Percentiles rank a stretch among this genome's conserved stretches.
Evolutionary conservation across 2,113 vertebrate genomes (phyloP).

Genomic region (Mola mola): DNA sequence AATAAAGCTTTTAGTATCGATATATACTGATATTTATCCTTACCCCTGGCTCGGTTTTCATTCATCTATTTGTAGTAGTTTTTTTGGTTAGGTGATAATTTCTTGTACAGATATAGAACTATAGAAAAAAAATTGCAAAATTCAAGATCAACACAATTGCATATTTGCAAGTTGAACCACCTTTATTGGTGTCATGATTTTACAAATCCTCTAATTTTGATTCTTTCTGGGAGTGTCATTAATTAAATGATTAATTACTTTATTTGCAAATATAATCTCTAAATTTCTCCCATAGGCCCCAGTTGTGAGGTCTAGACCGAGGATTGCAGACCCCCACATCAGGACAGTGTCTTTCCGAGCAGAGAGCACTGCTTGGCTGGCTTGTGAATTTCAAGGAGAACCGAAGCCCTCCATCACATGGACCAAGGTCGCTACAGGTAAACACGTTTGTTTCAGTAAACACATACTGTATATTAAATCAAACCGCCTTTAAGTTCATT

Average conservation of each 20-base stretch:
- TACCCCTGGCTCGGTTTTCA: no score
- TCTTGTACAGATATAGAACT: neutral
- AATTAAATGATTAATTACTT: neutral
- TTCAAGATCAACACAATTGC: neutral
- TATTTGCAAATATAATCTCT: neutral
- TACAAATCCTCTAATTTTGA: no score
- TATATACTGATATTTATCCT: no score
- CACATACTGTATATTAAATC: neutral
- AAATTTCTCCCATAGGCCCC: slow-evolving; percentile 54
- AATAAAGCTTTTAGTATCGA: no score
- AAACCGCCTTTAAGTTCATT: neutral
- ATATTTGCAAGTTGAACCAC: neutral
- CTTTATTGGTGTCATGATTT: neutral
- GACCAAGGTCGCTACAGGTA: slow-evolving; percentile 96
- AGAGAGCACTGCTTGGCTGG: slow-evolving; percentile 81
- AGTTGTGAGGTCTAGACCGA: slow-evolving; percentile 77
- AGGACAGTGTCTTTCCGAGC: slow-evolving; percentile 81
- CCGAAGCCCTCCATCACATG: slow-evolving; percentile 89
- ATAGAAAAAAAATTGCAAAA: no score
- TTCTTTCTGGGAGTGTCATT: no score
- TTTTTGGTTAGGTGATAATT: no score
- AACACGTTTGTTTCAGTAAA: slow-evolving; percentile 8
- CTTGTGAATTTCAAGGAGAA: slow-evolving; percentile 87
- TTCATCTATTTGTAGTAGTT: no score
- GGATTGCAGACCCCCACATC: slow-evolving; percentile 81